These are phyloP conservation scores for Phyllotreta striolata DNA, from an alignment of 2,888 invertebrate species.

Conservation along the genomic window DNA sequence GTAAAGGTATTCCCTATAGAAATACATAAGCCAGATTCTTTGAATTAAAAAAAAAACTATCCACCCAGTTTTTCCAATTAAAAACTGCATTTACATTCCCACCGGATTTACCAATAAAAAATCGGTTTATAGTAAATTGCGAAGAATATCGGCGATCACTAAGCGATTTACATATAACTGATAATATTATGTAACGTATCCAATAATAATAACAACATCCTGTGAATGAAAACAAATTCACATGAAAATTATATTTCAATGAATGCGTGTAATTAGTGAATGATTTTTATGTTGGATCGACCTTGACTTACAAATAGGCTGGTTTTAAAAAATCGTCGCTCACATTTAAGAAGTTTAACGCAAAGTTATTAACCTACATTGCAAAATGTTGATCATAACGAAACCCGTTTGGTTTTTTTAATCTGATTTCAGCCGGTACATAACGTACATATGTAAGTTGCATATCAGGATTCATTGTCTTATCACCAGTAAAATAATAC, in stretches of 20 bases:
- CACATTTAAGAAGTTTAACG: conserved; percentile 41
- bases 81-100: too few species aligned
- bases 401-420: conserved; percentile 39
- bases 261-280: conserved; percentile 39
- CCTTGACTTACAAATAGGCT: conserved; percentile 43
- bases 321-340: conserved; percentile 35
- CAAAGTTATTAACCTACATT: conserved; percentile 49
- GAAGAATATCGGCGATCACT: conserved; percentile 26
- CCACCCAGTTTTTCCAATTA: too few species aligned
- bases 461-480: neutral
- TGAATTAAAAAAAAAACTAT: too few species aligned
- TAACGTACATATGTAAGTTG: neutral
- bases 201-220: conserved; percentile 47
- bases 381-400: conserved; percentile 39
- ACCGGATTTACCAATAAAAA: too few species aligned
- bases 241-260: conserved; percentile 45
- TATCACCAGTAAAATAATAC: too few species aligned
- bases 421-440: too few species aligned
- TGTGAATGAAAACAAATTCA: conserved; percentile 48
- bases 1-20: too few species aligned
- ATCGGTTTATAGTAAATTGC: too few species aligned
- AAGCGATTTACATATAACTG: conserved; percentile 32
- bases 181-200: conserved; percentile 41
- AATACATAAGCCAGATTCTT: too few species aligned
- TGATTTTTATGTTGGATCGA: conserved; percentile 39